These are phyloP conservation scores for Caenorhabditis brenneri DNA, from an alignment of 1,140 invertebrate species.

Conservation along the genomic window DNA sequence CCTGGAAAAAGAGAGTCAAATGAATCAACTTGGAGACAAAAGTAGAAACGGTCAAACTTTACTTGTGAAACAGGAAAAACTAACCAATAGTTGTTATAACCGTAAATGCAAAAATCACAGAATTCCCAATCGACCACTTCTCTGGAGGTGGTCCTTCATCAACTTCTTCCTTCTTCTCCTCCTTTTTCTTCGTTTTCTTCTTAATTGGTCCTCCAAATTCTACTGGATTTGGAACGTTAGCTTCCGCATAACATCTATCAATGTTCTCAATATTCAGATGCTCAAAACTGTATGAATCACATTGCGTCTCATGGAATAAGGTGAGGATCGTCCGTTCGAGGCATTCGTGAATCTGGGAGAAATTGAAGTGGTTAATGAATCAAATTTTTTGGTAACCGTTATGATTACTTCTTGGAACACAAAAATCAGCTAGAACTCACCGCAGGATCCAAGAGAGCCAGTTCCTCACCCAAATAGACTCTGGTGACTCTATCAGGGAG, in stretches of 20 bases:
- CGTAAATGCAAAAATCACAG: constrained; percentile 56
- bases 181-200: neutral
- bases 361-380: no score
- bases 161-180: neutral
- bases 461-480: constrained; percentile 15
- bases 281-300: constrained; percentile 19
- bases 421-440: neutral
- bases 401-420: no score
- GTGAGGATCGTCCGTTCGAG: neutral
- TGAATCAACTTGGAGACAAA: no score
- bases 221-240: neutral
- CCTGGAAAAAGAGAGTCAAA: no score
- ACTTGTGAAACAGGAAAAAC: neutral
- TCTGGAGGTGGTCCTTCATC: neutral
- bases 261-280: constrained; percentile 2
- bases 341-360: neutral
- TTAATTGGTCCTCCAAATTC: neutral
- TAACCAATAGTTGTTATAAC: constrained; percentile 58
- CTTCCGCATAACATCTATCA: constrained; percentile 31
- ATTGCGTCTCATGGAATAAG: neutral
- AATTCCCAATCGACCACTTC: constrained; percentile 54
- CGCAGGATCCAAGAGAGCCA: neutral
- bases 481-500: neutral
- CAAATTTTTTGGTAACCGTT: no score
- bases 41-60: no score